These are phyloP conservation scores for Morone chrysops DNA, from an alignment of 2,113 vertebrate species.

Conservation along the genomic window DNA sequence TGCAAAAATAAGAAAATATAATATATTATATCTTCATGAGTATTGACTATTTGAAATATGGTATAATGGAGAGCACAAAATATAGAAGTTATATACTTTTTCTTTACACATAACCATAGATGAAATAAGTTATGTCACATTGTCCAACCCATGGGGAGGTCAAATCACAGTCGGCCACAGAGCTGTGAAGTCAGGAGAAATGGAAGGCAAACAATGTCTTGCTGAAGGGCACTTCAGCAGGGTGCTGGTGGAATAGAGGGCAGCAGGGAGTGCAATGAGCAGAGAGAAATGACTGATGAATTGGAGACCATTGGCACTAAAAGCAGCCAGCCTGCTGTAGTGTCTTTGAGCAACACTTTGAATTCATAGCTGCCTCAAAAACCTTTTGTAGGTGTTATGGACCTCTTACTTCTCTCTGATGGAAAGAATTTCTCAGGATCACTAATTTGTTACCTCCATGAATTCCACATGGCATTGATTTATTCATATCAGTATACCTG, in stretches of 20 bases:
- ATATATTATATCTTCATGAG: background rate
- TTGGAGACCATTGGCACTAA: background rate
- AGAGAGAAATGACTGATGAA: background rate
- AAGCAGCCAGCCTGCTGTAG: background rate
- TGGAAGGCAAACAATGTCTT: background rate
- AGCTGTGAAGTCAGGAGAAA: background rate
- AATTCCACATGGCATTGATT: background rate
- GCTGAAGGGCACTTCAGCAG: background rate
- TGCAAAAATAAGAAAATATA: constrained; percentile 10
- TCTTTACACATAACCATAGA: background rate
- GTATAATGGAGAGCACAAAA: background rate
- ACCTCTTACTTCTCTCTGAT: background rate
- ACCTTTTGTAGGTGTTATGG: background rate
- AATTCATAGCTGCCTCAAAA: background rate
- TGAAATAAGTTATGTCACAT: background rate
- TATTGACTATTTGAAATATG: background rate
- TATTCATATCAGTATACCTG: background rate
- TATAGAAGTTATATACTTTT: background rate
- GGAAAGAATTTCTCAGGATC: too few species aligned
- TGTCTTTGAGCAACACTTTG: background rate
- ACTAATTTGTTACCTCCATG: background rate
- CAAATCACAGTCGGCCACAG: background rate
- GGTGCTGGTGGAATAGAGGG: background rate
- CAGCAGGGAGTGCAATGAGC: background rate
- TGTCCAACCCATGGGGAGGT: background rate